Conservation (phyloP, 35 echinoderm and acorn worm genomes). For the Chiridota heheva region DNA sequence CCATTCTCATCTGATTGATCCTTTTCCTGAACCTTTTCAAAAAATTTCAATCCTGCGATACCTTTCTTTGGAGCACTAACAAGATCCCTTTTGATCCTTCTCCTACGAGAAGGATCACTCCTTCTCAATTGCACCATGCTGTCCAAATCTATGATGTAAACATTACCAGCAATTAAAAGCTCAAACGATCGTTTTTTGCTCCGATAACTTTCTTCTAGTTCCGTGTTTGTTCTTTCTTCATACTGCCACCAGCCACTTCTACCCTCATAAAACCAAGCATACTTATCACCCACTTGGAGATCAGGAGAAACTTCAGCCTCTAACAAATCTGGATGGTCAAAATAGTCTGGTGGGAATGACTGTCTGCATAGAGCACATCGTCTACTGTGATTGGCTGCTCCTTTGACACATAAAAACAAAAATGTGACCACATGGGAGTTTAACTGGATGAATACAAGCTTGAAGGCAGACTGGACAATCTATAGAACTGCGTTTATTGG, state of each 20-base stretch:
- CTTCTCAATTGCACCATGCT: constrained; percentile 85
- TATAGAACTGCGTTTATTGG: too few species aligned
- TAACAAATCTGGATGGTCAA: constrained; percentile 67
- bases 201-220: constrained; percentile 79
- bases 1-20: constrained; percentile 13
- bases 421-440: constrained; percentile 89
- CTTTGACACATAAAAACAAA: constrained; percentile 97
- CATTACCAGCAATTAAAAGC: constrained; percentile 82
- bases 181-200: constrained; percentile 82
- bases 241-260: constrained; percentile 99
- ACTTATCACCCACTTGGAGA: constrained; percentile 31
- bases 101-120: constrained; percentile 75
- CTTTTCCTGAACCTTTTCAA: not conserved
- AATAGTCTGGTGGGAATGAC: constrained; percentile 76
- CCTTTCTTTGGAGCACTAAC: constrained; percentile 89
- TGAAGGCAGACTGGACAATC: constrained; percentile 96
- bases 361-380: constrained; percentile 93
- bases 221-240: constrained; percentile 86
- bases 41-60: constrained; percentile 85
- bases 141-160: constrained; percentile 92
- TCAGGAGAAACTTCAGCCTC: not conserved
- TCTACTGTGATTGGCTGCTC: constrained; percentile 79
- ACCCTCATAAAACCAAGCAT: constrained; percentile 96
- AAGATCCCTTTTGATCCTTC: constrained; percentile 86
- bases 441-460: constrained; percentile 84